Evolutionary conservation across 2,797 vertebrate species (phyloP).

Genomic region (Coregonus suidteri): DNA sequence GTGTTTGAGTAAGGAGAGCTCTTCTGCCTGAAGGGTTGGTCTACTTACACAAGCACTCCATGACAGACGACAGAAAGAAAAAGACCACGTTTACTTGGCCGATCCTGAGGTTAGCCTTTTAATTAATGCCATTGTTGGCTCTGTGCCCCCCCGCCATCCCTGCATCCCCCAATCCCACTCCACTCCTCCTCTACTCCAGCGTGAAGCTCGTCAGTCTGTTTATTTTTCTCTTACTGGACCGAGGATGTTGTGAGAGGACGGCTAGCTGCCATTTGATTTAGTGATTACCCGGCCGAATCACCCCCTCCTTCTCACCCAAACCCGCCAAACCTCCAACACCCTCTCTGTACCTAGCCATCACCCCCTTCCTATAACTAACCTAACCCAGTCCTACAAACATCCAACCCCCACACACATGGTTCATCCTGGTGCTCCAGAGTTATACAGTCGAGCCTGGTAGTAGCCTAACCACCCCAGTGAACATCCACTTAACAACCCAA

Average conservation of each 20-base stretch:
- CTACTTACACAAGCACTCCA: conserved; percentile 52
- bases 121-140: conserved; percentile 72
- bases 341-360: background rate
- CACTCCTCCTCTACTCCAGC: conserved; percentile 44
- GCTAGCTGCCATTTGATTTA: conserved; percentile 73
- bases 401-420: too few species aligned
- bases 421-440: too few species aligned
- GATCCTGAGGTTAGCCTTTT: conserved; percentile 58
- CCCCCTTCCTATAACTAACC: background rate
- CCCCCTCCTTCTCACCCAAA: conserved; percentile 65
- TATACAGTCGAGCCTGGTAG: too few species aligned
- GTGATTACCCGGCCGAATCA: conserved; percentile 72
- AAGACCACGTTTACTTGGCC: conserved; percentile 53
- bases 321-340: conserved; percentile 68
- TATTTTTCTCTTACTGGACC: conserved; percentile 75
- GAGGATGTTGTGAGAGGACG: conserved; percentile 65
- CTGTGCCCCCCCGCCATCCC: conserved; percentile 23
- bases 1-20: conserved; percentile 11
- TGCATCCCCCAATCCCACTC: background rate
- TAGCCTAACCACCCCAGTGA: too few species aligned
- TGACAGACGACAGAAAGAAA: conserved; percentile 33
- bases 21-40: conserved; percentile 9
- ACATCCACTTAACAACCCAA: too few species aligned
- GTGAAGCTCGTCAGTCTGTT: conserved; percentile 73
- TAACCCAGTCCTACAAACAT: background rate